Percentiles rank a stretch among this genome's conserved stretches.
Conservation (phyloP, 2,113 vertebrate species). For the Gadus chalcogrammus region DNA sequence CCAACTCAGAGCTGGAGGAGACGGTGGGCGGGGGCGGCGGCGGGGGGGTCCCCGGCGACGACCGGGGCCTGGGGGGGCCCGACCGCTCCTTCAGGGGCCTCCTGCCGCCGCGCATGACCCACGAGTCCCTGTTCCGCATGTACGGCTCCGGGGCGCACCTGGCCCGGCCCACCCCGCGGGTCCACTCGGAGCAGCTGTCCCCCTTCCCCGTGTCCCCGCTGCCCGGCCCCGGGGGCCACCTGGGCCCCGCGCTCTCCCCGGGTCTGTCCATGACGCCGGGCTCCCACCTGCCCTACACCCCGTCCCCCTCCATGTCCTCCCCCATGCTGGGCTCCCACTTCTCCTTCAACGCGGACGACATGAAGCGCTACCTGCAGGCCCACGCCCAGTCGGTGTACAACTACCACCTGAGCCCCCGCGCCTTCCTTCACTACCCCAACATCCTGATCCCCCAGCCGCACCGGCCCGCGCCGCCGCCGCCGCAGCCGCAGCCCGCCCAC, state of each 20-base stretch:
- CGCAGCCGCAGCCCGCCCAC: constrained; percentile 42
- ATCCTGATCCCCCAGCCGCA: constrained; percentile 88
- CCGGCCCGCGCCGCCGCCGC: constrained; percentile 58
- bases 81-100: constrained; percentile 77
- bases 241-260: constrained; percentile 81
- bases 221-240: constrained; percentile 74
- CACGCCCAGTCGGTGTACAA: constrained; percentile 92
- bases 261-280: constrained; percentile 86
- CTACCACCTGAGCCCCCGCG: constrained; percentile 91
- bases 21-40: constrained; percentile 71
- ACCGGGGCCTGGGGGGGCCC: constrained; percentile 48
- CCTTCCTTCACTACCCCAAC: constrained; percentile 90
- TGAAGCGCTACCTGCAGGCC: constrained; percentile 92
- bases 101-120: constrained; percentile 75
- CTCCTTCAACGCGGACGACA: constrained; percentile 91
- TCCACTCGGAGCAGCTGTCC: constrained; percentile 82
- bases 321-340: constrained; percentile 88
- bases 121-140: constrained; percentile 81
- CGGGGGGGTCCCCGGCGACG: constrained; percentile 65
- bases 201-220: constrained; percentile 86
- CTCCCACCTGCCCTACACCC: constrained; percentile 84
- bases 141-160: constrained; percentile 76
- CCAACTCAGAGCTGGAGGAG: constrained; percentile 86
- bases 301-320: constrained; percentile 84
- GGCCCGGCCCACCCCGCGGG: constrained; percentile 66